Percentiles rank a stretch among this genome's conserved stretches.
Evolutionary conservation across 2,113 vertebrate genomes (phyloP).

Genomic region (Stegostoma tigrinum): DNA sequence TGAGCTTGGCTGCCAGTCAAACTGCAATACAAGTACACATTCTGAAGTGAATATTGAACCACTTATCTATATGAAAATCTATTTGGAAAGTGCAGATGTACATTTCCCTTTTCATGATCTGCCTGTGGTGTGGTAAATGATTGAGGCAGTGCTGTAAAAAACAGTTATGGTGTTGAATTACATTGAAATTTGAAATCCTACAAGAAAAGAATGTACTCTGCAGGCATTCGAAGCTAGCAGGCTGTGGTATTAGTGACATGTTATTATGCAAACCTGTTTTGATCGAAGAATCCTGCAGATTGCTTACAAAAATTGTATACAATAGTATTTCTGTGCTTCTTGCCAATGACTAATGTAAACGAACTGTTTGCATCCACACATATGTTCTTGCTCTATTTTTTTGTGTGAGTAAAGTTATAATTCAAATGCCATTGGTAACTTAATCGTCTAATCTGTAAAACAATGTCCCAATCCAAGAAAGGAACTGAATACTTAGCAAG

Average conservation of each 20-base stretch:
- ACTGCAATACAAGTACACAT: not conserved
- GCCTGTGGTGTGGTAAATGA: not conserved
- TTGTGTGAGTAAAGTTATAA: not conserved
- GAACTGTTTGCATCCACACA: not conserved
- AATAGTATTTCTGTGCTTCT: not conserved
- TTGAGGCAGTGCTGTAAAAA: not conserved
- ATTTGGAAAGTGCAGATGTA: not conserved
- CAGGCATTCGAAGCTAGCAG: not conserved
- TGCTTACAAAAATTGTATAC: not conserved
- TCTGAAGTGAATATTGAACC: not conserved
- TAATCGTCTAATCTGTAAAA: not conserved
- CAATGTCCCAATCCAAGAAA: not conserved
- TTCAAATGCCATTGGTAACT: not conserved
- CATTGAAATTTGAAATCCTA: not conserved
- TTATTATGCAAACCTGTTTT: not conserved
- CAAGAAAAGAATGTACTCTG: not conserved
- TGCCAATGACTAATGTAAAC: not conserved
- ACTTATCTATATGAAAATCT: constrained; percentile 15
- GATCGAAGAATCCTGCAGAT: not conserved
- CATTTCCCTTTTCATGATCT: not conserved
- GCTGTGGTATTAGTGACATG: not conserved
- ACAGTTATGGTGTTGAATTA: not conserved
- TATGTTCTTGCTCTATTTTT: not conserved
- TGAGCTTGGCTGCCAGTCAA: not conserved
- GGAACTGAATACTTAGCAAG: not conserved